phyloP scores from a whole-genome alignment of 2,888 invertebrate genomes.

The Scaeva pyrastri region DNA sequence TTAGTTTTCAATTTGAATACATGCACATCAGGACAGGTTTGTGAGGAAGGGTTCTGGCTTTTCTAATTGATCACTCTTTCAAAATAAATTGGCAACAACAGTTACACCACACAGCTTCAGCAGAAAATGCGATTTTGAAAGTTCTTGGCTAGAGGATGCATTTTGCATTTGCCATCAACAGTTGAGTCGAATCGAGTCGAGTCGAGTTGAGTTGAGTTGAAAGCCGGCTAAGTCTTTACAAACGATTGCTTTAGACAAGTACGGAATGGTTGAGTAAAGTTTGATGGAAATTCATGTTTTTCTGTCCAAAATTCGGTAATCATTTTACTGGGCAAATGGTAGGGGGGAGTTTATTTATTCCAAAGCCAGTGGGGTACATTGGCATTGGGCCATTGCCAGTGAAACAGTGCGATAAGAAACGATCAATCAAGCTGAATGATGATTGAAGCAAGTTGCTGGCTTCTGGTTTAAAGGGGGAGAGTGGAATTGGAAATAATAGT shows the following conservation, averaged over 20 bases:
- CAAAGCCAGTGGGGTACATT: not conserved
- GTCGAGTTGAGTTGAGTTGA: no score
- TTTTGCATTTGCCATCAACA: no score
- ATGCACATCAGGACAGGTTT: not conserved
- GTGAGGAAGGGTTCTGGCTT: not conserved
- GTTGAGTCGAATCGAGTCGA: no score
- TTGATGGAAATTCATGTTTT: constrained; percentile 19
- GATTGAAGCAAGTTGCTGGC: no score
- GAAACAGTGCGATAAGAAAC: not conserved
- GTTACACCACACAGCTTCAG: not conserved
- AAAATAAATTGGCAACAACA: constrained; percentile 22
- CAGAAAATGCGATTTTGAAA: not conserved
- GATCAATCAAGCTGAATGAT: constrained; percentile 5
- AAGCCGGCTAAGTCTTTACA: not conserved
- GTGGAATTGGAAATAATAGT: no score
- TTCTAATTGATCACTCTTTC: constrained; percentile 19
- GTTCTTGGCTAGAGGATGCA: not conserved
- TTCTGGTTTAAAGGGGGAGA: no score
- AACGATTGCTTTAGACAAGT: not conserved
- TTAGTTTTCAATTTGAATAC: constrained; percentile 18
- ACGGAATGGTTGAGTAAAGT: not conserved
- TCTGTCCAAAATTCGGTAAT: not conserved
- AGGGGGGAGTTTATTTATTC: constrained; percentile 9
- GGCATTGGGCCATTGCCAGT: not conserved
- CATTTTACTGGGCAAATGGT: not conserved